Evolutionary conservation across 1,140 invertebrate species (phyloP), one percentile per base, ranked within the genome.

Genomic region (Neodiprion virginianus): DNA sequence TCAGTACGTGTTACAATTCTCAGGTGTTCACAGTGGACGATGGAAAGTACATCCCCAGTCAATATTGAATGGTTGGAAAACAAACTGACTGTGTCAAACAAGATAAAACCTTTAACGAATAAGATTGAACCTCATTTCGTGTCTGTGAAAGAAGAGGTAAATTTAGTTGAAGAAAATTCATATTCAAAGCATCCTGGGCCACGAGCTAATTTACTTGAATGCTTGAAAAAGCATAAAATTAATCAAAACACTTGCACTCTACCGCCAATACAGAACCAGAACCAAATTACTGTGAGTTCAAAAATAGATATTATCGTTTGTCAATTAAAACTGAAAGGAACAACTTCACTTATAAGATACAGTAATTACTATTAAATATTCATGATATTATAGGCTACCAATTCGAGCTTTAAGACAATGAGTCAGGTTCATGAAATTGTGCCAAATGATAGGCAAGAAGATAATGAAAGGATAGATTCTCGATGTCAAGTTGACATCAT

Each of bases 401-500:
- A 23, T 23, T 69, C 17, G 67, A 11, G 11, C 11, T 69, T 17
- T 7, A 7, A 69, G 17, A n/a, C 17, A 10, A 47, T 21, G 11
- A 47, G 11, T 23, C 40, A 21, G 1, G 40, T 23, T 17, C 2
- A 10, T 10, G 67, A 23, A 12, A 69, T 23, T 14, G 17, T n/a
- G 9, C 67, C 67, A 23, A 47, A 21, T 3, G 11, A 12, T n/a
- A 11, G 17, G 11, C 10, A 69, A 1, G 67, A 69, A 23, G 8
- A 47, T 12, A 23, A 10, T n/a, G 17, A 47, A 10, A 47, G 17
- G 17, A 75, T 83, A 68, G 82, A 84, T 71, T 53, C 74, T 28
- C 78, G 80, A 74, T 84, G 83, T 66, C 81, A 86, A 78, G 79
- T 86, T 53, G 85, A 87, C 71, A 70, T 87, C 17, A 78, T 83